Conservation (phyloP, 2,113 vertebrate genomes). For the Barnardius zonarius region DNA sequence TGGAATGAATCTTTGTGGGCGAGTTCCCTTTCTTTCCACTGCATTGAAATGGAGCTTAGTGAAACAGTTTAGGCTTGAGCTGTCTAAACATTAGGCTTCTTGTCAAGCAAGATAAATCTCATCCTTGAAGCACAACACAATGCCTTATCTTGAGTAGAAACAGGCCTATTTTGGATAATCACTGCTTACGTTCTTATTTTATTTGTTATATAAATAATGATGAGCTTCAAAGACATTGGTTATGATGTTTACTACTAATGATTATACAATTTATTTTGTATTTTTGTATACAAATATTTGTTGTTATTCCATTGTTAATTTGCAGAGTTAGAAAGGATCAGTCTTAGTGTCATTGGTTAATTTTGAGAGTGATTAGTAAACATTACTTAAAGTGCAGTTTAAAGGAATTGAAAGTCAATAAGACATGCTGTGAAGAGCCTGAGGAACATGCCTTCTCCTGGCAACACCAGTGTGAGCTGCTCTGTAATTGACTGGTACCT, state of each 20-base stretch:
- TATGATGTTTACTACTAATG: neutral
- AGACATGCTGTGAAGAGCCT: neutral
- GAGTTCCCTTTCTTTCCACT: neutral
- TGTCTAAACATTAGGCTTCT: neutral
- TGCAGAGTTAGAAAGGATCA: neutral
- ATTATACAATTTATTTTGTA: neutral
- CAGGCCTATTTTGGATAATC: neutral
- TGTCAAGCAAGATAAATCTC: neutral
- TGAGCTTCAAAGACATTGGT: neutral
- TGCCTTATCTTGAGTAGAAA: neutral
- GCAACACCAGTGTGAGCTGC: neutral
- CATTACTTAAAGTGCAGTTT: neutral
- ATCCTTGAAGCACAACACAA: neutral
- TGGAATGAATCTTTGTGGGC: neutral
- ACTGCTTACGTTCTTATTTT: neutral
- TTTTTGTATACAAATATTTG: neutral
- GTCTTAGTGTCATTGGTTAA: neutral
- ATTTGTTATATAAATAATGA: neutral
- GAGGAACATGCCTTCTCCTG: neutral
- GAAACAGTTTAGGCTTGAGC: neutral
- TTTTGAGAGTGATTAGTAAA: neutral
- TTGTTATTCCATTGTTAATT: neutral
- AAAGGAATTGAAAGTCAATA: neutral
- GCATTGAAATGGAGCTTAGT: neutral
- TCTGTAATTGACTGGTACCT: neutral